Conservation (phyloP, 2,797 vertebrate genomes). For the Propithecus perrieri region DNA sequence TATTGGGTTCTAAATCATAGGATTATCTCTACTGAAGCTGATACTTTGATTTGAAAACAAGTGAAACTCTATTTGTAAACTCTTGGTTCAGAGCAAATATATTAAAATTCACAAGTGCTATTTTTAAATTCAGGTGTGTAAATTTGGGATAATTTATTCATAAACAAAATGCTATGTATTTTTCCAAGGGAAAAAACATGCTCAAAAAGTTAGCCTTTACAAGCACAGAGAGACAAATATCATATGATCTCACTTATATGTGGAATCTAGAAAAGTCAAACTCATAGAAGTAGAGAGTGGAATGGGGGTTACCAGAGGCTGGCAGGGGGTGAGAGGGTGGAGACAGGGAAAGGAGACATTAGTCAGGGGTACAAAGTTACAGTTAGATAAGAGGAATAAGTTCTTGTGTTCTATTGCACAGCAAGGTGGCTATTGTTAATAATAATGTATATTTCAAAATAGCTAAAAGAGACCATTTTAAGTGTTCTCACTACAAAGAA, state of each 20-base stretch:
- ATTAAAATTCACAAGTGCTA: neutral
- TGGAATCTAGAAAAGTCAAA: neutral
- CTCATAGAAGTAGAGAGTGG: neutral
- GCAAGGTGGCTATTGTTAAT: neutral
- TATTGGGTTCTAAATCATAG: neutral
- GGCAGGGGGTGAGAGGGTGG: neutral
- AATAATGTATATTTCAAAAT: neutral
- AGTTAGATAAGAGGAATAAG: neutral
- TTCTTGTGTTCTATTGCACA: neutral
- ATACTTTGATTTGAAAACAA: constrained; percentile 40
- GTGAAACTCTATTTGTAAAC: neutral
- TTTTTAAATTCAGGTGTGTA: neutral
- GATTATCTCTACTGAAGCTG: constrained; percentile 2
- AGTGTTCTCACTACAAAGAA: neutral
- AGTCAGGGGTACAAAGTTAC: neutral
- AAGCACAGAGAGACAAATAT: neutral
- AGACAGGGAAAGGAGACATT: neutral
- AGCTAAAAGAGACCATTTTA: neutral
- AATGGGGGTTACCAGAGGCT: neutral
- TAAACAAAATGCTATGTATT: constrained; percentile 22
- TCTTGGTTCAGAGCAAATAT: constrained; percentile 1
- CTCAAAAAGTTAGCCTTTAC: constrained; percentile 87
- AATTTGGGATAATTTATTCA: neutral
- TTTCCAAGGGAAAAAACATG: constrained; percentile 89
- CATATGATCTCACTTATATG: neutral